Conservation (phyloP, 1,140 invertebrate genomes). For the Ruditapes philippinarum region DNA sequence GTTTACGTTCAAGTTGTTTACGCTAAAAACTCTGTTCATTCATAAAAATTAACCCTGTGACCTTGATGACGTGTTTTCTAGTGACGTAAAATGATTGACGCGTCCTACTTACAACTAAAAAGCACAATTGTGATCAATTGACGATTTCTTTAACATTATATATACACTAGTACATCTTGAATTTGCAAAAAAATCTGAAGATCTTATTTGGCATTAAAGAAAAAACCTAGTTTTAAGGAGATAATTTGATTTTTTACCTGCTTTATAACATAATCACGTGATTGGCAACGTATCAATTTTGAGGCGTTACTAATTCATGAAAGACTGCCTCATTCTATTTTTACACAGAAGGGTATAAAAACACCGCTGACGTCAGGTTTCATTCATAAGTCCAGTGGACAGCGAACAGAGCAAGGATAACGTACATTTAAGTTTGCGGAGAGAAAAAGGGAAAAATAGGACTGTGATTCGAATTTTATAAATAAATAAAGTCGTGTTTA, state of each 20-base stretch:
- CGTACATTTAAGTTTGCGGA: too few relatives aligned
- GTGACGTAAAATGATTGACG: conserved; percentile 57
- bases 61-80: conserved; percentile 42
- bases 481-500: conserved; percentile 33
- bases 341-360: conserved; percentile 50
- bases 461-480: too few relatives aligned
- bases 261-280: background rate
- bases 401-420: background rate
- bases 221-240: too few relatives aligned
- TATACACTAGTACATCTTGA: too few relatives aligned
- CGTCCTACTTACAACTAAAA: background rate
- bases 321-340: conserved; percentile 50
- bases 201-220: too few relatives aligned
- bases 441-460: background rate
- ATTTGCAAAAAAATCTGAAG: too few relatives aligned
- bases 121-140: too few relatives aligned
- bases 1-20: conserved; percentile 45
- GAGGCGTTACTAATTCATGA: conserved; percentile 16
- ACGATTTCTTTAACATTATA: too few relatives aligned
- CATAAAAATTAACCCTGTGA: conserved; percentile 44
- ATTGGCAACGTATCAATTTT: conserved; percentile 36
- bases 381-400: conserved; percentile 68
- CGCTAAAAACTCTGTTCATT: conserved; percentile 63
- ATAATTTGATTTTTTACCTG: too few relatives aligned
- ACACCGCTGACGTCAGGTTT: conserved; percentile 56